These are phyloP conservation scores for Heliothis peltigera DNA, from an alignment of 2,888 invertebrate species.

Conservation along the genomic window DNA sequence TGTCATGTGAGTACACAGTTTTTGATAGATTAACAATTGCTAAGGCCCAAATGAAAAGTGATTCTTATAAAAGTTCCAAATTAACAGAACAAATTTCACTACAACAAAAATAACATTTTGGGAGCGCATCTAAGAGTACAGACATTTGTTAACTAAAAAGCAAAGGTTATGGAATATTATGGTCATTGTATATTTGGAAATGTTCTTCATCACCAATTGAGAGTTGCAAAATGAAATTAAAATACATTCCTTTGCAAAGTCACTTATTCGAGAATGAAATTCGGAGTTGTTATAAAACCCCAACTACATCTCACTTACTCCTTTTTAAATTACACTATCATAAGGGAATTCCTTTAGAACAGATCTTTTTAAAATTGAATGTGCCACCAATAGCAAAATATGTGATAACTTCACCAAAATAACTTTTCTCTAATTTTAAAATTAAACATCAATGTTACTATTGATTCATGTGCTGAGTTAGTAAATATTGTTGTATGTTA, in stretches of 20 bases:
- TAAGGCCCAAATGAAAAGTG: constrained; percentile 45
- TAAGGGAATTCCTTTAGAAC: constrained; percentile 21
- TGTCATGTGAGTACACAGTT: constrained; percentile 46
- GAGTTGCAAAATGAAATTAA: constrained; percentile 9
- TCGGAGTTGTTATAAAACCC: constrained; percentile 19
- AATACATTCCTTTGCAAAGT: background rate
- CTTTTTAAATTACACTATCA: constrained; percentile 33
- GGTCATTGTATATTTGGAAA: constrained; percentile 11
- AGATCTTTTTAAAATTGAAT: constrained; percentile 35
- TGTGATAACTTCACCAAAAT: constrained; percentile 40
- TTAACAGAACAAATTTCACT: constrained; percentile 22
- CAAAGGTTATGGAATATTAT: constrained; percentile 21
- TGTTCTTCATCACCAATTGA: background rate
- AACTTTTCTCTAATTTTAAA: constrained; percentile 49
- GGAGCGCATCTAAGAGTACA: constrained; percentile 12
- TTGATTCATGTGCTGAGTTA: constrained; percentile 52
- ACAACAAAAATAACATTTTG: constrained; percentile 18
- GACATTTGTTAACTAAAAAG: constrained; percentile 11
- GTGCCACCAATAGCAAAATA: constrained; percentile 37
- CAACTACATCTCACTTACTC: constrained; percentile 17
- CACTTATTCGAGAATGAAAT: background rate
- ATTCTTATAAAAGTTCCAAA: constrained; percentile 14
- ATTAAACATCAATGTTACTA: constrained; percentile 58
- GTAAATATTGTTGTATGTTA: constrained; percentile 25
- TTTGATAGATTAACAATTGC: constrained; percentile 43